Evolutionary conservation across 2,113 vertebrate species (phyloP).

Genomic region (Lontra canadensis): DNA sequence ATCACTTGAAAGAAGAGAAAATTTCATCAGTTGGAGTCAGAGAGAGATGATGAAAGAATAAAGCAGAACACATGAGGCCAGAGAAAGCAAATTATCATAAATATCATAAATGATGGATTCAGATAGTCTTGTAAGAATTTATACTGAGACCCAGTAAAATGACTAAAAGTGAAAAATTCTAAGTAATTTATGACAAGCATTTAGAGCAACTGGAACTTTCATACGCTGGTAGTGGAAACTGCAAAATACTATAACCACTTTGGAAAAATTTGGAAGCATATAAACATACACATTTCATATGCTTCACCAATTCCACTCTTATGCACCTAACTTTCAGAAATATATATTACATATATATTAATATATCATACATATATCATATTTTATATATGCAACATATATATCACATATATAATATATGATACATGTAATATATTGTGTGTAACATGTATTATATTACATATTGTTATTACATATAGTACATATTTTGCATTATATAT

Average conservation of each 20-base stretch:
- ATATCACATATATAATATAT: no score
- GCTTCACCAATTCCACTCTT: not conserved
- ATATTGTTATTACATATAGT: not conserved
- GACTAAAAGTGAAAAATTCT: not conserved
- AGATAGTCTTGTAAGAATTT: not conserved
- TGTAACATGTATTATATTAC: not conserved
- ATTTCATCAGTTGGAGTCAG: not conserved
- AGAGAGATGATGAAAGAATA: not conserved
- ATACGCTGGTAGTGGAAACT: not conserved
- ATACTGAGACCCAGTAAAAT: not conserved
- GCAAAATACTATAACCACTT: not conserved
- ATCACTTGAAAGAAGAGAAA: not conserved
- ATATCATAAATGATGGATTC: not conserved
- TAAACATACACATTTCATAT: not conserved
- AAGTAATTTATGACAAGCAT: slow-evolving; percentile 27
- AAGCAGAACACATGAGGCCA: not conserved
- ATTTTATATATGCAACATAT: not conserved
- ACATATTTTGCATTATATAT: no score
- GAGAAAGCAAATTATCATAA: not conserved
- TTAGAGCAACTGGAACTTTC: not conserved
- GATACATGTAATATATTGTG: not conserved
- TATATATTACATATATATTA: not conserved
- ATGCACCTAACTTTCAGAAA: not conserved
- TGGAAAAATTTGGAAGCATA: not conserved
- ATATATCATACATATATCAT: not conserved